Base-by-base conservation (phyloP, 2,113 vertebrate species). In the Ellobius talpinus region DNA sequence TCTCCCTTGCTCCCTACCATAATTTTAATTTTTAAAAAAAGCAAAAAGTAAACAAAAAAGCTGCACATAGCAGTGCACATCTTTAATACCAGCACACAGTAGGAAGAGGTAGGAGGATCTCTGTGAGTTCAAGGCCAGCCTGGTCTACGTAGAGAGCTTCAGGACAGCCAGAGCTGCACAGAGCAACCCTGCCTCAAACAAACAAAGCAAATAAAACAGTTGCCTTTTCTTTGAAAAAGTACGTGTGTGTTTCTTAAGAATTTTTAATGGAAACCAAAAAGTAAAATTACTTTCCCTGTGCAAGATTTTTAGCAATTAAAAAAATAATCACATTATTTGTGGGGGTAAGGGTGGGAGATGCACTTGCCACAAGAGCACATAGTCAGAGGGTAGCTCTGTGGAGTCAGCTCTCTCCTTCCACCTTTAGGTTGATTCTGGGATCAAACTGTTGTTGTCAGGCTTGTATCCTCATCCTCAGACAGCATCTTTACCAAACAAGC, bases 291-390 rank as follows among this genome's bases (percentile, higher is more conserved):
- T 89, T 95, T 88, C 16, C 55, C 61, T 16, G 65, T 76, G 31
- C 78, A 91, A 50, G 11, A 77, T 96, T 93, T 86, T 77, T 89
- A 70, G 6, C 31, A 89, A 42, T 63, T 91, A 50, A 70, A 50
- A 21, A n/a, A 70, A 24, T 10, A 39, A 42, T 31, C 29, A 45
- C 24, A 29, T 61, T 29, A 16, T 84, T 29, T 61, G n/a, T 58
- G n/a, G 39, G 52, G 55, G 55, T 61, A 23, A 82, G n/a, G 58
- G 36, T 42, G 24, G 36, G 81, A 87, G 13, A 4, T 8, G 13
- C 45, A 26, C 6, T 9, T n/a, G 86, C n/a, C 10, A 9, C 39
- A 19, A 11, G 39, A 85, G 3, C 39, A 5, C 39, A 11, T 45
- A n/a, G 58, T 6, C 82, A 31, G 29, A 65, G 39, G 61, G 45